These are phyloP conservation scores for Sycobia sp. DNA, from an alignment of 1,140 invertebrate genomes.

Conservation along the genomic window DNA sequence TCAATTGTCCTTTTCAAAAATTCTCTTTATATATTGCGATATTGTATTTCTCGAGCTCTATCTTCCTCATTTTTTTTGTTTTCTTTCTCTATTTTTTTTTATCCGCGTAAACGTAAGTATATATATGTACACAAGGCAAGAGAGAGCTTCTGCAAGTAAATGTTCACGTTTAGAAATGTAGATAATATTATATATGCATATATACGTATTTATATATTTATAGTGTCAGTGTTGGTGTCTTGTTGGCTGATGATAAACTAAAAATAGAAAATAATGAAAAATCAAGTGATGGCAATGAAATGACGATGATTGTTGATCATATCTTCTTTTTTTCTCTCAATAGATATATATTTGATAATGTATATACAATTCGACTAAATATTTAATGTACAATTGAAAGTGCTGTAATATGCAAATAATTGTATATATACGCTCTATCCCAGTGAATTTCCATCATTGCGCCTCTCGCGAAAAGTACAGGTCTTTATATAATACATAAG, in stretches of 20 bases:
- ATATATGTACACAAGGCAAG: constrained; percentile 30
- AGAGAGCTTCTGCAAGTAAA: constrained; percentile 32
- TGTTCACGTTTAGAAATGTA: constrained; percentile 35
- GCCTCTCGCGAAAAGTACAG: constrained; percentile 24
- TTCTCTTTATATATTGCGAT: too few relatives aligned
- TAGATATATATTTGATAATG: neutral
- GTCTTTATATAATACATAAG: too few relatives aligned
- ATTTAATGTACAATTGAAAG: neutral
- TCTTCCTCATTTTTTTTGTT: too few relatives aligned
- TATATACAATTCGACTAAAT: constrained; percentile 6
- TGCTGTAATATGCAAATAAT: too few relatives aligned
- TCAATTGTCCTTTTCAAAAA: too few relatives aligned
- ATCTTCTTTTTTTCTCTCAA: too few relatives aligned
- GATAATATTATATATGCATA: constrained; percentile 31
- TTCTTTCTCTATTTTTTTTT: too few relatives aligned
- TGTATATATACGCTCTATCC: constrained; percentile 12
- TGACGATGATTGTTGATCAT: neutral
- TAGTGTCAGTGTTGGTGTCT: constrained; percentile 31
- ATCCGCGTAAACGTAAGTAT: constrained; percentile 18
- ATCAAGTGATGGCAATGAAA: constrained; percentile 15
- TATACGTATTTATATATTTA: constrained; percentile 26
- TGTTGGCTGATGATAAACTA: constrained; percentile 3
- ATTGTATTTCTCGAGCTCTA: too few relatives aligned
- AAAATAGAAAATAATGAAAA: constrained; percentile 5
- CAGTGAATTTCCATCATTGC: constrained; percentile 34